phyloP scores from a whole-genome alignment of 2,888 invertebrate species.

The Microplitis manilae region DNA sequence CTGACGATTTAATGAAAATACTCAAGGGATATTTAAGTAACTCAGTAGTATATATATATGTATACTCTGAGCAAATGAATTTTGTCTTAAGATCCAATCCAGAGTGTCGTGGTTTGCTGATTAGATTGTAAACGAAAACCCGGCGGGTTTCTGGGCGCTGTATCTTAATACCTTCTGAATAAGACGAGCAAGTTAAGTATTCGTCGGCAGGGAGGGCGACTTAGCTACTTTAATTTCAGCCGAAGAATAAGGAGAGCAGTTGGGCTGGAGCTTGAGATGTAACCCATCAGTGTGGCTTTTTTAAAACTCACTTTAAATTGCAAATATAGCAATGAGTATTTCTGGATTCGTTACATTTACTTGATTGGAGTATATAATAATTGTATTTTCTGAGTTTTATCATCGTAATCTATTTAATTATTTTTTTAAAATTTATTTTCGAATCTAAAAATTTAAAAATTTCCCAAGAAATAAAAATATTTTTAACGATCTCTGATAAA shows the following conservation, averaged over 20 bases:
- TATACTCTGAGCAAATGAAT: background rate
- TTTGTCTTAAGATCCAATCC: conserved; percentile 15
- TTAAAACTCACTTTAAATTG: conserved; percentile 68
- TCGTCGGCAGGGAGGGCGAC: background rate
- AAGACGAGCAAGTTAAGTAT: background rate
- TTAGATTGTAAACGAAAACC: conserved; percentile 3
- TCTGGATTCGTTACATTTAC: conserved; percentile 71
- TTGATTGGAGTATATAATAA: conserved; percentile 68
- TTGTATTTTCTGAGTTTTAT: background rate
- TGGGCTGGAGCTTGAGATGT: conserved; percentile 36
- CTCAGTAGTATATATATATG: background rate
- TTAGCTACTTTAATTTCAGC: conserved; percentile 44
- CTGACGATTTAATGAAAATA: background rate
- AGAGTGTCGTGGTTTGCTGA: conserved; percentile 16
- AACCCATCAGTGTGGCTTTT: conserved; percentile 46
- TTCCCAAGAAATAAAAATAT: no score
- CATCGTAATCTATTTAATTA: background rate
- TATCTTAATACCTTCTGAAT: conserved; percentile 1
- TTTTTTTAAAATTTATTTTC: background rate
- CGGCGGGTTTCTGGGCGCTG: background rate
- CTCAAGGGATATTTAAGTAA: background rate
- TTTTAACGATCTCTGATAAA: no score
- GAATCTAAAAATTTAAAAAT: no score
- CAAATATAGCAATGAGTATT: conserved; percentile 72
- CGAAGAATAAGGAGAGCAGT: conserved; percentile 4